Percentiles rank a stretch among this genome's conserved stretches.
phyloP scores from a whole-genome alignment of 2,797 vertebrate species.

The Diglossa cyanea region DNA sequence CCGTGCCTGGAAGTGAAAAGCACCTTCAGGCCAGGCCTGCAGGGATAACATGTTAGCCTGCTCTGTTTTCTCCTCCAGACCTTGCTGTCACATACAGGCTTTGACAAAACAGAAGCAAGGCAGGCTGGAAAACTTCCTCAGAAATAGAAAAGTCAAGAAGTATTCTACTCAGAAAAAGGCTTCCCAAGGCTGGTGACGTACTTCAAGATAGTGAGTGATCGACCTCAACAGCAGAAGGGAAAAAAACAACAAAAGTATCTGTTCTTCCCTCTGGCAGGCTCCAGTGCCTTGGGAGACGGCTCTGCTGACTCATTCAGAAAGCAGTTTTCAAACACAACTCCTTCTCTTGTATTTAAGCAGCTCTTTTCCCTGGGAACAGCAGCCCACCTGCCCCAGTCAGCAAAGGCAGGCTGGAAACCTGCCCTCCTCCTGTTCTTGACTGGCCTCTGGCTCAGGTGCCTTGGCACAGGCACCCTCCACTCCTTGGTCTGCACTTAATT shows the following conservation, averaged over 20 bases:
- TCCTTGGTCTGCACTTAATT: background rate
- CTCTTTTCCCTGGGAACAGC: background rate
- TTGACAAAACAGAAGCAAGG: background rate
- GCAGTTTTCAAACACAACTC: slow-evolving; percentile 14
- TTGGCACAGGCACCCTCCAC: background rate
- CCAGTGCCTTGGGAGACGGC: background rate
- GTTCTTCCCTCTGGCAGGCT: slow-evolving; percentile 21
- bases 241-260: background rate
- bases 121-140: slow-evolving; percentile 3
- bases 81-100: background rate
- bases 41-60: background rate
- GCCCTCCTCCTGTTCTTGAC: background rate
- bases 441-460: background rate
- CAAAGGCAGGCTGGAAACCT: background rate
- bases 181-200: slow-evolving; percentile 40
- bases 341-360: background rate
- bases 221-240: background rate
- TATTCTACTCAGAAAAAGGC: slow-evolving; percentile 4
- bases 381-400: background rate
- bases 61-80: background rate
- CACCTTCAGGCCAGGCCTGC: background rate
- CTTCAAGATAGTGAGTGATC: slow-evolving; percentile 45
- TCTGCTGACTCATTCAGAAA: slow-evolving; percentile 47
- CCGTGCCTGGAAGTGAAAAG: background rate
- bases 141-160: slow-evolving; percentile 41